Percentiles rank a stretch among this genome's conserved stretches.
These are phyloP conservation scores for Drosophila persimilis DNA, from an alignment of 1,140 invertebrate genomes.

Conservation along the genomic window DNA sequence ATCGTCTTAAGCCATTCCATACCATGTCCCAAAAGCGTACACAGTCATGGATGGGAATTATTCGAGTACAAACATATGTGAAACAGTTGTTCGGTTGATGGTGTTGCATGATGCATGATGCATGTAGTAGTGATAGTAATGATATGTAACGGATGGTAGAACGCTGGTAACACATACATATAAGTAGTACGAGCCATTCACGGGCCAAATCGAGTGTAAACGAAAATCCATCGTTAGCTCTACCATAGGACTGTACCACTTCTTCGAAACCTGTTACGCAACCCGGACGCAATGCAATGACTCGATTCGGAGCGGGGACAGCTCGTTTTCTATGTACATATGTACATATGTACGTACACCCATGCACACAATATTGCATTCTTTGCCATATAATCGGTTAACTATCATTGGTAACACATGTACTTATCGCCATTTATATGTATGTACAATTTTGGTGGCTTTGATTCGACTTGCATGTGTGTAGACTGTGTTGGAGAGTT, in stretches of 20 bases:
- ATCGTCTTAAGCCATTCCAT: no score
- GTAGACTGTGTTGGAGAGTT: conserved; percentile 9
- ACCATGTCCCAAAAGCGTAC: no score
- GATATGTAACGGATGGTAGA: neutral
- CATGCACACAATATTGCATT: conserved; percentile 55
- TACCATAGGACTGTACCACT: neutral
- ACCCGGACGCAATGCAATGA: neutral
- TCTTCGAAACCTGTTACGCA: conserved; percentile 27
- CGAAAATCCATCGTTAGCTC: conserved; percentile 2
- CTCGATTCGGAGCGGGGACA: conserved; percentile 20
- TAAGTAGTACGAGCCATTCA: conserved; percentile 9
- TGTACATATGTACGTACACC: conserved; percentile 24
- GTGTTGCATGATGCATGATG: no score
- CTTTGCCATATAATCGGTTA: conserved; percentile 43
- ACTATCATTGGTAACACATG: neutral
- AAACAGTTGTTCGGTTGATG: no score
- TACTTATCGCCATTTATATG: neutral
- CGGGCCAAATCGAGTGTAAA: conserved; percentile 18
- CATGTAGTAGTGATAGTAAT: conserved; percentile 4
- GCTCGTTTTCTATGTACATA: conserved; percentile 7
- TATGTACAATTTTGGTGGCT: conserved; percentile 49
- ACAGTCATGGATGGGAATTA: no score
- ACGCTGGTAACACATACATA: conserved; percentile 21
- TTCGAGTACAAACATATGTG: no score
- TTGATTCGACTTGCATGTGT: conserved; percentile 1